phyloP scores from a whole-genome alignment of 2,888 invertebrate species.

The Zhuqinia jingwanae region DNA sequence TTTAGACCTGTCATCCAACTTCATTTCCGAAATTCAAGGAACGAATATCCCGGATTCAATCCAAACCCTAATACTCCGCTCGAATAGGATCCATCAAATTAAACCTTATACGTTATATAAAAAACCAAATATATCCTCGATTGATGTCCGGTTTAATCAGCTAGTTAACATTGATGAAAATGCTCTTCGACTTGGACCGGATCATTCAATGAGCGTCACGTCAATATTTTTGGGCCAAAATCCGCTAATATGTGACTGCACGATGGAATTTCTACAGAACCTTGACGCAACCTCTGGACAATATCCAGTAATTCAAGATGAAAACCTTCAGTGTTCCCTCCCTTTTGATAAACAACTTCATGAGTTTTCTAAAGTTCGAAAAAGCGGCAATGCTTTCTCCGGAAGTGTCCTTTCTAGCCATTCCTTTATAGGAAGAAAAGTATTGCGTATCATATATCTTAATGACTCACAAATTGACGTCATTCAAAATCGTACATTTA shows the following conservation, averaged over 20 bases:
- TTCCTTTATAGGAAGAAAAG: constrained; percentile 92
- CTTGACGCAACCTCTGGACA: constrained; percentile 87
- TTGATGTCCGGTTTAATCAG: constrained; percentile 90
- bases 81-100: constrained; percentile 90
- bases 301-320: constrained; percentile 90
- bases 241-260: constrained; percentile 93
- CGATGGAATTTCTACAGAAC: constrained; percentile 95
- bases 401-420: constrained; percentile 92
- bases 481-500: constrained; percentile 91
- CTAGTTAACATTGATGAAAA: constrained; percentile 83
- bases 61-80: constrained; percentile 89
- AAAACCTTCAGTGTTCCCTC: constrained; percentile 90
- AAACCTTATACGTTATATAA: constrained; percentile 94
- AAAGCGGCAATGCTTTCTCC: too few species aligned
- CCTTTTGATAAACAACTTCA: constrained; percentile 90
- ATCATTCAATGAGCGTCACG: constrained; percentile 81
- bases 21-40: constrained; percentile 90
- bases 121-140: constrained; percentile 91
- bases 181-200: constrained; percentile 81
- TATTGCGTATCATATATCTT: constrained; percentile 88
- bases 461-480: constrained; percentile 90
- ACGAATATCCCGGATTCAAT: constrained; percentile 92
- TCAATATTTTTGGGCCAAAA: constrained; percentile 93
- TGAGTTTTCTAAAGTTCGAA: too few species aligned
- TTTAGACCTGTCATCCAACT: constrained; percentile 91